phyloP scores from a whole-genome alignment of 1,140 invertebrate genomes.

The Conus ventricosus region DNA sequence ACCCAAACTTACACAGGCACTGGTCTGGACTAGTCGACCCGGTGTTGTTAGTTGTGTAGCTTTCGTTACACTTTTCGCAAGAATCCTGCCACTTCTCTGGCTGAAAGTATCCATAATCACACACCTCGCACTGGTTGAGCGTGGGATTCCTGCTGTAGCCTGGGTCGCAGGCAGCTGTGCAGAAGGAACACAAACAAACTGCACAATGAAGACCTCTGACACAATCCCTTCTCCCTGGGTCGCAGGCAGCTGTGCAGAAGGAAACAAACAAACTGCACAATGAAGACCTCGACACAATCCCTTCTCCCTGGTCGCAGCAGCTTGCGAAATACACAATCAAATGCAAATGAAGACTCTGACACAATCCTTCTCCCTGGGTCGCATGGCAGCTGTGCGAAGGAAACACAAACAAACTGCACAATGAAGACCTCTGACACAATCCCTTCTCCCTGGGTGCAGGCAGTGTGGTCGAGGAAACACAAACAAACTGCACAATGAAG shows the following conservation, averaged over 20 bases:
- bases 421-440: too few relatives aligned
- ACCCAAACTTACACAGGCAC: constrained; percentile 43
- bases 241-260: constrained; percentile 7
- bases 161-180: constrained; percentile 16
- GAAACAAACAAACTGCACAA: too few relatives aligned
- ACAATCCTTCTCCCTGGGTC: too few relatives aligned
- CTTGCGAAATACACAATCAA: too few relatives aligned
- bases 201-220: too few relatives aligned
- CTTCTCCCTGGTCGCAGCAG: too few relatives aligned
- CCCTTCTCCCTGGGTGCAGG: constrained; percentile 1
- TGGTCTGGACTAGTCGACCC: constrained; percentile 26
- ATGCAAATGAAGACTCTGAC: too few relatives aligned
- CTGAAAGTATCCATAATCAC: constrained; percentile 44
- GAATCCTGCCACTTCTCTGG: constrained; percentile 29
- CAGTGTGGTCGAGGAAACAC: not conserved
- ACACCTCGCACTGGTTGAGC: constrained; percentile 39
- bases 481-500: too few relatives aligned
- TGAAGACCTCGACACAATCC: too few relatives aligned
- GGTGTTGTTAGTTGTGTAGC: constrained; percentile 39
- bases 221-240: not conserved
- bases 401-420: too few relatives aligned
- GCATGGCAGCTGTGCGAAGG: constrained; percentile 10
- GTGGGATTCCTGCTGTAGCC: constrained; percentile 36
- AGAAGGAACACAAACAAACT: not conserved
- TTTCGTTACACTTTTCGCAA: constrained; percentile 29